Conservation (phyloP, 2,113 vertebrate species). For the Cololabis saira region DNA sequence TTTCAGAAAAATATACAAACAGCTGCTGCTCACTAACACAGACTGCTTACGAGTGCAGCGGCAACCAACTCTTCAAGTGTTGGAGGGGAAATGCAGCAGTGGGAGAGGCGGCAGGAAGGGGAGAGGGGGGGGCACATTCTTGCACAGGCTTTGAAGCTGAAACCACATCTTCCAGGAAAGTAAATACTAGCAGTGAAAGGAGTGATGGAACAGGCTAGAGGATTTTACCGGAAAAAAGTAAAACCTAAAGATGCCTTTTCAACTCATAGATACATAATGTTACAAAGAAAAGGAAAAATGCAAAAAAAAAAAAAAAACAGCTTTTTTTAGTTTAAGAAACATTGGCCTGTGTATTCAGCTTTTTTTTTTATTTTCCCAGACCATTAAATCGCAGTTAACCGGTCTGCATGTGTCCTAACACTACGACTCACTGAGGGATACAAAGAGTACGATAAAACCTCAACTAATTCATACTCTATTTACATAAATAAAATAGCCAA, state of each 20-base stretch:
- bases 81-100: slow-evolving; percentile 62
- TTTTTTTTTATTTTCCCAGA: too few relatives aligned
- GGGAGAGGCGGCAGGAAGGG: slow-evolving; percentile 47
- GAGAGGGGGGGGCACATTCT: slow-evolving; percentile 57
- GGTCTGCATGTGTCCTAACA: too few relatives aligned
- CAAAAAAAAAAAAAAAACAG: too few relatives aligned
- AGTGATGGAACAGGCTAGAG: slow-evolving; percentile 26
- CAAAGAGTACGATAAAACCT: too few relatives aligned
- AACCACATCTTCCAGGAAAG: slow-evolving; percentile 58
- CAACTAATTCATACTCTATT: too few relatives aligned
- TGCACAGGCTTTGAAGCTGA: slow-evolving; percentile 70
- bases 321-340: too few relatives aligned
- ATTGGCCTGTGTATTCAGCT: too few relatives aligned
- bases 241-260: background rate
- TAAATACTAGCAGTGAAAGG: slow-evolving; percentile 57
- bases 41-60: slow-evolving; percentile 62
- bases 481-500: too few relatives aligned
- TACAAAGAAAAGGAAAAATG: too few relatives aligned
- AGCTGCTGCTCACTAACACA: slow-evolving; percentile 47
- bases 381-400: too few relatives aligned
- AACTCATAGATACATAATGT: too few relatives aligned
- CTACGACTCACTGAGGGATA: too few relatives aligned
- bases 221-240: background rate
- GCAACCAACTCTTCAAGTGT: slow-evolving; percentile 59
- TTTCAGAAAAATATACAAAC: slow-evolving; percentile 49